Base-by-base conservation (phyloP, 2,113 vertebrate species). In the Gopherus evgoodei region DNA sequence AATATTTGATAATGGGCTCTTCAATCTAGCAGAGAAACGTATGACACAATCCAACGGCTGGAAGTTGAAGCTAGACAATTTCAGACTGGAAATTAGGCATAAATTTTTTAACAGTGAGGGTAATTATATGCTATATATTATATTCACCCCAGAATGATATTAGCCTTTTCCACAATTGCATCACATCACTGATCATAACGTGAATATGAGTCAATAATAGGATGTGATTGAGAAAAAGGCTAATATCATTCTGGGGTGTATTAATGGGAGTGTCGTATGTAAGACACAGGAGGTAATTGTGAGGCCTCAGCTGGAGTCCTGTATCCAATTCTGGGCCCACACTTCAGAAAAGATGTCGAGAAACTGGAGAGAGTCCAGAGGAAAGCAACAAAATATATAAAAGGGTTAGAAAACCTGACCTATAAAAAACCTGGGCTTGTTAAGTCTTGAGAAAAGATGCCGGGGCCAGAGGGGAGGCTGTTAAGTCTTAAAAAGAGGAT, bases 391-490 rank as follows among this genome's bases (percentile, higher is more conserved):
- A 72, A 21, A 38, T 9, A 9, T 38, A 21, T n/a, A 21, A 21
- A 21, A 38, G 65, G 19, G 22, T 72, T 72, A 21, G 35, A 38
- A 38, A 72, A 72, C 65, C 17, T 22, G 35, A 22, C 9, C 8
- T 38, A 35, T 31, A 29, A 38, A 38, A n/a, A 38, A 7, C 65
- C 5, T 38, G n/a, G 19, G 19, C 65, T 22, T 5, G 17, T 22
- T 72, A 22, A 72, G 19, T 19, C 19, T 72, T 21, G 9, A 38
- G n/a, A n/a, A 69, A n/a, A n/a, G 62, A 69, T 8, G 8, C 16
- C 1, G 3, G 31, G 3, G 8, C 2, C 4, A 6, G 11, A 4
- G 11, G 11, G 25, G 25, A 27, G 57, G 62, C 29, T 35, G 62
- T 16, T 69, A 38, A 72, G 65, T 21, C 65, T 38, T 69, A n/a